Conservation (phyloP, 2,888 invertebrate species). For the Galerucella pusilla region DNA sequence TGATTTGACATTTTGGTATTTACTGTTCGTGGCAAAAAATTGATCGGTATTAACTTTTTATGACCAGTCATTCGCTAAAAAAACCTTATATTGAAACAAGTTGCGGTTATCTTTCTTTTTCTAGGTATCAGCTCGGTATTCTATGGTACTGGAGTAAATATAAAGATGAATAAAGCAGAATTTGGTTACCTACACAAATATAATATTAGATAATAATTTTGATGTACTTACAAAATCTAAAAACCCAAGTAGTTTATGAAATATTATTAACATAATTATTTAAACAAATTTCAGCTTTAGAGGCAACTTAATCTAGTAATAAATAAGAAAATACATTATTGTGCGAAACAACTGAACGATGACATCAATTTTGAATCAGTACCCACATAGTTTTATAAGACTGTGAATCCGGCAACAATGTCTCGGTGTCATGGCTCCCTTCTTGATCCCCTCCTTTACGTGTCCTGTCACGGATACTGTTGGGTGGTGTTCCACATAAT, state of each 20-base stretch:
- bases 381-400: background rate
- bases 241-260: background rate
- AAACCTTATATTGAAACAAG: too few species aligned
- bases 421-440: slow-evolving; percentile 28
- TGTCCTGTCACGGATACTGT: slow-evolving; percentile 45
- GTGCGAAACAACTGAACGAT: slow-evolving; percentile 2
- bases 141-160: too few species aligned
- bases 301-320: background rate
- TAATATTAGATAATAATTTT: too few species aligned
- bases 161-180: too few species aligned
- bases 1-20: too few species aligned
- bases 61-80: too few species aligned
- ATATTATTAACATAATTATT: background rate
- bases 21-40: too few species aligned
- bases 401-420: slow-evolving; percentile 15
- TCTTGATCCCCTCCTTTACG: slow-evolving; percentile 32
- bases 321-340: background rate
- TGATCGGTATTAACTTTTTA: too few species aligned
- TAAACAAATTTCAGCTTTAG: background rate
- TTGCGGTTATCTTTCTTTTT: too few species aligned
- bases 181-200: too few species aligned
- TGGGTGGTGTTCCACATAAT: slow-evolving; percentile 51
- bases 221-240: too few species aligned
- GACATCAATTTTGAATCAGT: background rate
- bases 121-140: too few species aligned